Evolutionary conservation across 2,797 vertebrate genomes (phyloP), one percentile per base, ranked within the genome.

Genomic region (Thalassophryne amazonica): DNA sequence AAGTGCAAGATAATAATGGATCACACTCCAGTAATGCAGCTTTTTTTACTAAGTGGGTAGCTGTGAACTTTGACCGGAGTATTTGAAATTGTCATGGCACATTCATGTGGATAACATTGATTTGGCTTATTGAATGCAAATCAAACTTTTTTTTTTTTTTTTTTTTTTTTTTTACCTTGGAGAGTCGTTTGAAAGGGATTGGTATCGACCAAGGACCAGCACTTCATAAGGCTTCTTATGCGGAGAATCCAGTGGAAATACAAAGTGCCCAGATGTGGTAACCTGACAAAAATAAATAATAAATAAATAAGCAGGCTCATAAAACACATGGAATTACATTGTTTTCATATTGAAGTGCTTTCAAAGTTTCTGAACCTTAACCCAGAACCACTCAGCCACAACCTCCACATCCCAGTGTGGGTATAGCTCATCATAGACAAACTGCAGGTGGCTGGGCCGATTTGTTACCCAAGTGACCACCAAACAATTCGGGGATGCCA

Each of bases 211-310:
- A 57, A 99, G 9, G 17, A 99, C 66, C 65, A 99, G 82, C 53
- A 89, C 86, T 77, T 99, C 97, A 47, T 99, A 99, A 0, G 97
- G 94, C 36, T 97, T 98, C 88, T 99, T 99, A 84, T 99, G 97
- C 27, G 80, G 70, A 1, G 97, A 99, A 81, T 99, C 94, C 42
- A 98, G 86, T 2, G 95, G 96, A 62, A 95, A 93, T 29, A 99
- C 93, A 81, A 94, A 95, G 58, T 96, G 88, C 63, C 95, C 97
- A 38, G 87, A 84, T 53, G 35, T 89, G 47, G 97, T 98, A 57
- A 99, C 92, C 97, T 99, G 37, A 31, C n/a, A n/a, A n/a, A n/a
- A n/a, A n/a, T n/a, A n/a, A n/a, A n/a, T n/a, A n/a, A n/a, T n/a
- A 5, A 3, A 14, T 15, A 21, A 10, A 31, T 35, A 2, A 28